Conservation (phyloP, 2,888 invertebrate genomes). For the Crioceris asparagi region DNA sequence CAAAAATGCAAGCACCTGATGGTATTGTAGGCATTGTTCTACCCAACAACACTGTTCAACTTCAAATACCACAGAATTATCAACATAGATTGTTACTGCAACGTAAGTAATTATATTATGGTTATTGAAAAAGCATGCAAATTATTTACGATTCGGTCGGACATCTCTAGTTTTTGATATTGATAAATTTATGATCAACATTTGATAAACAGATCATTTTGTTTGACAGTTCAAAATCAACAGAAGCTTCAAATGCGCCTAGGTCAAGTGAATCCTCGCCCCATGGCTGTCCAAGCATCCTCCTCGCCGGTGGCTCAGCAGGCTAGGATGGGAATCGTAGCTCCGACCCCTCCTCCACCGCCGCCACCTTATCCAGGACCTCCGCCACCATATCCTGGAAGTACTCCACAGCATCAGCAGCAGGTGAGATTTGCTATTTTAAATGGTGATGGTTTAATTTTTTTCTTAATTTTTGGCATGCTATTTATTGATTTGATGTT, state of each 20-base stretch:
- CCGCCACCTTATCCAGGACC: slow-evolving; percentile 64
- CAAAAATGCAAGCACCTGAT: slow-evolving; percentile 46
- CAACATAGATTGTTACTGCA: slow-evolving; percentile 31
- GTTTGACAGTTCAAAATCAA: slow-evolving; percentile 33
- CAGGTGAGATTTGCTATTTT: too few species aligned
- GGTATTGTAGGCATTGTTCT: slow-evolving; percentile 57
- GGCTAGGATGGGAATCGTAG: slow-evolving; percentile 35
- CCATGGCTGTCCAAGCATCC: slow-evolving; percentile 26
- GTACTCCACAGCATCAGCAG: slow-evolving; percentile 29
- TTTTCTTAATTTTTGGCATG: too few species aligned
- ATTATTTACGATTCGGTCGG: too few species aligned
- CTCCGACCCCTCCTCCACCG: slow-evolving; percentile 58
- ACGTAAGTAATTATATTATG: slow-evolving; percentile 30
- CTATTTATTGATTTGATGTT: too few species aligned
- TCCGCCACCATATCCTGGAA: slow-evolving; percentile 58
- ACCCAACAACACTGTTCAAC: slow-evolving; percentile 49
- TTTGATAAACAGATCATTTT: too few species aligned
- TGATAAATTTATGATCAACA: slow-evolving; percentile 1
- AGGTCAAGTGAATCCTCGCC: slow-evolving; percentile 26
- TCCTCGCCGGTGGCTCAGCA: slow-evolving; percentile 37
- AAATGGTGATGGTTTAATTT: too few species aligned
- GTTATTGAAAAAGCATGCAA: too few species aligned
- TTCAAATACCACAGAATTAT: slow-evolving; percentile 43
- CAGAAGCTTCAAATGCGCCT: slow-evolving; percentile 36
- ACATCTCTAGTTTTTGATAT: too few species aligned